phyloP scores from a whole-genome alignment of 2,888 invertebrate genomes.

The Polydrusus pterygomalis region DNA sequence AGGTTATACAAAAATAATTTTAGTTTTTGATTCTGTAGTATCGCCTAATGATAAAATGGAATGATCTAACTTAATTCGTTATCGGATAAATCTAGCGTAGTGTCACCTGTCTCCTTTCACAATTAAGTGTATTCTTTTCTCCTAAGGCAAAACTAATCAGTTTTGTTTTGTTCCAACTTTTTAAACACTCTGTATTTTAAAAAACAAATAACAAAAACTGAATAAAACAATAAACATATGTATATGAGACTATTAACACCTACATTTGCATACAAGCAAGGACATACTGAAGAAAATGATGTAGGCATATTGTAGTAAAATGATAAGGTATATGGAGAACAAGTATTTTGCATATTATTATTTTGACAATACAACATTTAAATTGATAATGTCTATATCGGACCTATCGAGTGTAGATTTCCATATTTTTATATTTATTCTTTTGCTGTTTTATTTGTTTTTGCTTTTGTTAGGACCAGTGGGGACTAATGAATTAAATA shows the following conservation, averaged over 20 bases:
- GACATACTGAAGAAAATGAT: conserved; percentile 11
- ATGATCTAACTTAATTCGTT: too few species aligned
- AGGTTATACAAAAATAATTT: too few species aligned
- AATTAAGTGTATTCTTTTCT: too few species aligned
- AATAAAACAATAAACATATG: conserved; percentile 15
- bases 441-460: background rate
- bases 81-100: too few species aligned
- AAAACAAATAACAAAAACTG: background rate
- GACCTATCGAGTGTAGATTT: conserved; percentile 3
- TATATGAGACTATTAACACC: conserved; percentile 12
- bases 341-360: conserved; percentile 21
- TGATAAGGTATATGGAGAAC: conserved; percentile 16
- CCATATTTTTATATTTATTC: conserved; percentile 14
- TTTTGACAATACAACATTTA: conserved; percentile 11
- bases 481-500: too few species aligned
- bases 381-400: conserved; percentile 9
- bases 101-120: too few species aligned
- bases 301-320: conserved; percentile 17
- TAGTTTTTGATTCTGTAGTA: too few species aligned
- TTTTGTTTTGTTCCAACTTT: too few species aligned
- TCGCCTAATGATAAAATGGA: too few species aligned
- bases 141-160: too few species aligned
- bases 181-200: background rate
- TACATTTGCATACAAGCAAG: conserved; percentile 29
- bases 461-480: background rate